A percentile compares a stretch with the other conserved stretches of the same genome.
phyloP scores from a whole-genome alignment of 2,797 vertebrate species.

The Gastrophryne carolinensis region DNA sequence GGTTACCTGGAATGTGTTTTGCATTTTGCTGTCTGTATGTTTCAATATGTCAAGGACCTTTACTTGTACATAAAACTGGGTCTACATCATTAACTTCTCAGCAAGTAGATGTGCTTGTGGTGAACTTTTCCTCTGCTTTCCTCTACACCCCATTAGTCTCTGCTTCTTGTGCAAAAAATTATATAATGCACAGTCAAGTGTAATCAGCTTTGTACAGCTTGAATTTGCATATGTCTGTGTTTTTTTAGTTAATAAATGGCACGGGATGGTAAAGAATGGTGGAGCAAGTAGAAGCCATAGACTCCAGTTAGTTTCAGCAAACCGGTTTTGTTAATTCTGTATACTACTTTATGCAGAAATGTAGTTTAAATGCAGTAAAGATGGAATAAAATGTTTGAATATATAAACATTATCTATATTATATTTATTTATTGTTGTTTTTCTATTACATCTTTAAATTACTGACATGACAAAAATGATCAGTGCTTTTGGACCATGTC shows the following conservation, averaged over 20 bases:
- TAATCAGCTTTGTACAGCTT: conserved; percentile 27
- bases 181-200: conserved; percentile 14
- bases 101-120: conserved; percentile 55
- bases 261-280: background rate
- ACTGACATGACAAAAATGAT: too few relatives aligned
- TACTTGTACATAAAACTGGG: conserved; percentile 52
- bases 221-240: conserved; percentile 33
- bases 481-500: too few relatives aligned
- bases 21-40: conserved; percentile 47
- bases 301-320: background rate
- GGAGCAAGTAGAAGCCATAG: background rate
- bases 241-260: conserved; percentile 12
- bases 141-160: conserved; percentile 47
- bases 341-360: too few relatives aligned
- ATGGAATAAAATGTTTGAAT: too few relatives aligned
- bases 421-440: too few relatives aligned
- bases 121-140: conserved; percentile 39
- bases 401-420: too few relatives aligned
- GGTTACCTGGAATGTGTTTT: conserved; percentile 53
- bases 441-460: too few relatives aligned
- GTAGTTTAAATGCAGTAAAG: too few relatives aligned
- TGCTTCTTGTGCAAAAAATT: conserved; percentile 50
- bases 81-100: conserved; percentile 55
- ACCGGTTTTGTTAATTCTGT: too few relatives aligned
- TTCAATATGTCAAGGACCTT: conserved; percentile 53